A percentile compares a stretch with the other conserved stretches of the same genome.
phyloP scores from a whole-genome alignment of 2,888 invertebrate genomes.

The Drosophila sordidula region DNA sequence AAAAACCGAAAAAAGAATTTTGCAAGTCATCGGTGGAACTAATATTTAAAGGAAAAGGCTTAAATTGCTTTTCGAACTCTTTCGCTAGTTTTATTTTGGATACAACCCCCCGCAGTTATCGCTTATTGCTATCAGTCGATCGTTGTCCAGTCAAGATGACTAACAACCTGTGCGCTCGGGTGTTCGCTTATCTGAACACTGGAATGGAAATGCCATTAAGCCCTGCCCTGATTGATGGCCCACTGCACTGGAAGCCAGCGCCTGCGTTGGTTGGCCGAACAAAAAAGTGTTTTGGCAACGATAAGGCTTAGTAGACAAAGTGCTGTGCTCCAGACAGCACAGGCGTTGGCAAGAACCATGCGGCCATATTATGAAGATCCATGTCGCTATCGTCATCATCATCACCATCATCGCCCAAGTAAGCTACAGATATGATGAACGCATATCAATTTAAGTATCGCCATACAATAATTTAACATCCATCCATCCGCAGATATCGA shows the following conservation, averaged over 20 bases:
- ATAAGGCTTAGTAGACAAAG: constrained; percentile 48
- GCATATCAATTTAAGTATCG: not conserved
- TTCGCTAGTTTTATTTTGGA: not conserved
- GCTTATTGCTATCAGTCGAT: constrained; percentile 28
- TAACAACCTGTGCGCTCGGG: constrained; percentile 29
- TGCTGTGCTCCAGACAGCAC: constrained; percentile 54
- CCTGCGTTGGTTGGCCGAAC: not conserved
- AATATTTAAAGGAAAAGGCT: not conserved
- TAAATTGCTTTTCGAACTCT: not conserved
- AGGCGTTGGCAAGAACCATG: constrained; percentile 37
- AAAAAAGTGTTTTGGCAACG: constrained; percentile 10
- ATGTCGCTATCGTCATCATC: constrained; percentile 69
- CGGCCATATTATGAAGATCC: constrained; percentile 73
- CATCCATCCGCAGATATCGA: constrained; percentile 59
- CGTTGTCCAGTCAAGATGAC: constrained; percentile 25
- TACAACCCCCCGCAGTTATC: constrained; percentile 13
- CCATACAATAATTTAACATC: not conserved
- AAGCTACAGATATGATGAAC: constrained; percentile 22
- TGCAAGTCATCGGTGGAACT: not conserved
- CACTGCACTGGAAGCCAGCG: constrained; percentile 15
- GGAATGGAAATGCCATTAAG: constrained; percentile 39
- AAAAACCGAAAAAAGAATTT: no score
- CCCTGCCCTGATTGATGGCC: constrained; percentile 52
- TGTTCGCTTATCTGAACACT: constrained; percentile 33
- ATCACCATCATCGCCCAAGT: constrained; percentile 77